These are phyloP conservation scores for Athalia circularis DNA, from an alignment of 2,888 invertebrate species.

Conservation along the genomic window DNA sequence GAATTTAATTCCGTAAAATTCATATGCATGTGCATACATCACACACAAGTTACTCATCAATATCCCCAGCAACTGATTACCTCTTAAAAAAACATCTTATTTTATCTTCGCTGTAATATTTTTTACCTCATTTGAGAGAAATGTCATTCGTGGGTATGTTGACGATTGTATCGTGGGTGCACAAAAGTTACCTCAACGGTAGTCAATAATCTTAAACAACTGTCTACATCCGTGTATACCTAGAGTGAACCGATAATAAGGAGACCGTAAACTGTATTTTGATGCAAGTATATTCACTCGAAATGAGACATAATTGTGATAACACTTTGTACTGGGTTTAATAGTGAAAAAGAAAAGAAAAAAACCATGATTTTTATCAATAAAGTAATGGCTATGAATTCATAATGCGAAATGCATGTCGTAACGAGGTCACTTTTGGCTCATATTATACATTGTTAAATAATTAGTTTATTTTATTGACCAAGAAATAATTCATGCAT, in stretches of 20 bases:
- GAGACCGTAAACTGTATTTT: slow-evolving; percentile 3
- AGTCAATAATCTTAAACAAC: too few species aligned
- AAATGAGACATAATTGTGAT: not conserved
- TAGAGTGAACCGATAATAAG: not conserved
- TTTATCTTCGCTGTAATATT: not conserved
- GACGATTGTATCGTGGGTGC: too few species aligned
- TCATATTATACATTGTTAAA: not conserved
- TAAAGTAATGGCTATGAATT: not conserved
- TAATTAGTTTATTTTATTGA: not conserved
- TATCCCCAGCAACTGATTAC: too few species aligned
- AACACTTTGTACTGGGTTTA: slow-evolving; percentile 31
- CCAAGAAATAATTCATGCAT: not conserved
- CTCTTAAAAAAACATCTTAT: too few species aligned
- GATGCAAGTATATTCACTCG: slow-evolving; percentile 7
- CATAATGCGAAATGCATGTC: slow-evolving; percentile 21
- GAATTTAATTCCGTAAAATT: not conserved
- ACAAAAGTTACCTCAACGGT: too few species aligned
- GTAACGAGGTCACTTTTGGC: not conserved
- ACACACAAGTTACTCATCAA: too few species aligned
- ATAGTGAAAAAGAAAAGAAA: not conserved
- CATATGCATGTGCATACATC: slow-evolving; percentile 3
- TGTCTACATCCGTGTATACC: not conserved
- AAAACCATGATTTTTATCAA: not conserved
- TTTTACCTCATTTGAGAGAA: not conserved
- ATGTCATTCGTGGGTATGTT: too few species aligned